A percentile compares a stretch with the other conserved stretches of the same genome.
Evolutionary conservation across 1,140 invertebrate genomes (phyloP).

Genomic region (Macrobrachium rosenbergii): DNA sequence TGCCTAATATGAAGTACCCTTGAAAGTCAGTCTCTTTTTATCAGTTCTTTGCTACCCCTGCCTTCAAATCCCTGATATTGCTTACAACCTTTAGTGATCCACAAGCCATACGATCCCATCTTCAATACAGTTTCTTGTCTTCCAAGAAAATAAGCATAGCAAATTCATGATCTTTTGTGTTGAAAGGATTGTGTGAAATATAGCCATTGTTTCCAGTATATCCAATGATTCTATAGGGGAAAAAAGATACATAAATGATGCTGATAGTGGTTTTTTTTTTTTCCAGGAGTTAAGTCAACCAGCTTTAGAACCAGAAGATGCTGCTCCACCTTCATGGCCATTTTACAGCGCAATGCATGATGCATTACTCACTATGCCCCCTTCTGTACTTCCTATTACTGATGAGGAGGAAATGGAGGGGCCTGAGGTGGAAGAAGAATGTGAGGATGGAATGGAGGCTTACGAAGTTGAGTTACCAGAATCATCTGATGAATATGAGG

Average conservation of each 20-base stretch:
- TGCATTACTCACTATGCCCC: slow-evolving; percentile 52
- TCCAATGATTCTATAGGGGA: neutral
- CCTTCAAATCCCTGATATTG: too few species aligned
- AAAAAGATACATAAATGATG: neutral
- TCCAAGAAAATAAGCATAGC: too few species aligned
- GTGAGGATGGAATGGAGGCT: slow-evolving; percentile 45
- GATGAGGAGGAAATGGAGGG: slow-evolving; percentile 41
- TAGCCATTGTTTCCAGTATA: neutral
- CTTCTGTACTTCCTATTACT: slow-evolving; percentile 44
- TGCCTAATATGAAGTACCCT: too few species aligned
- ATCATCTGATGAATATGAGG: slow-evolving; percentile 39
- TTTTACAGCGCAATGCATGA: slow-evolving; percentile 56
- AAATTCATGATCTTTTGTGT: too few species aligned
- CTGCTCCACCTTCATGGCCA: slow-evolving; percentile 57
- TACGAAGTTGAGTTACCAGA: slow-evolving; percentile 38
- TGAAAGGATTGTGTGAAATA: too few species aligned
- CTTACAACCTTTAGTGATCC: too few species aligned
- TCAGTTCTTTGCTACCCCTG: too few species aligned
- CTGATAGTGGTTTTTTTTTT: neutral
- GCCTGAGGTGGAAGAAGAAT: slow-evolving; percentile 30
- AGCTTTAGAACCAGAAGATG: slow-evolving; percentile 56
- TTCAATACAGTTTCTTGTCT: too few species aligned
- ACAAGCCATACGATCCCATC: too few species aligned
- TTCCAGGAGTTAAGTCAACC: slow-evolving; percentile 56
- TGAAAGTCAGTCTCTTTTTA: too few species aligned